Conservation (phyloP, 2,888 invertebrate genomes). For the Mellilla xanthometata region DNA sequence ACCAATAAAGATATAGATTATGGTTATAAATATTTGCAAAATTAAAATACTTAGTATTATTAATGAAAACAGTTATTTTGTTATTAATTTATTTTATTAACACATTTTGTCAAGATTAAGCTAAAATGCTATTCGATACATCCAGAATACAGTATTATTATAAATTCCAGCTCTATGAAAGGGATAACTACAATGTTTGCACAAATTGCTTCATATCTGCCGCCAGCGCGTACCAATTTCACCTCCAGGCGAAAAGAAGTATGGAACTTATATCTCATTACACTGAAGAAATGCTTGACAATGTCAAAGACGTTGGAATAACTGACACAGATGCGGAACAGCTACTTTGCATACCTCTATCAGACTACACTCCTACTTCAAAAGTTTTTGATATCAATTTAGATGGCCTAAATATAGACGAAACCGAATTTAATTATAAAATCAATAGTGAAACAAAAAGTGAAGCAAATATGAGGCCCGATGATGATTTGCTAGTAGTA, state of each 20-base stretch:
- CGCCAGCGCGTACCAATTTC: conserved; percentile 60
- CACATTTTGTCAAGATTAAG: too few species aligned
- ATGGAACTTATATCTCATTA: conserved; percentile 57
- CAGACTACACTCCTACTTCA: conserved; percentile 36
- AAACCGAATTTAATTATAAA: conserved; percentile 21
- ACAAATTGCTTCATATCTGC: conserved; percentile 56
- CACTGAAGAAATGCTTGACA: conserved; percentile 45
- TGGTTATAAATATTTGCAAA: too few species aligned
- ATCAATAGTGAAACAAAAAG: background rate
- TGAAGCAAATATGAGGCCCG: conserved; percentile 1
- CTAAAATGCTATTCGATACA: too few species aligned
- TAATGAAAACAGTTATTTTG: too few species aligned
- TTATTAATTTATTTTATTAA: too few species aligned
- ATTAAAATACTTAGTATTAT: too few species aligned
- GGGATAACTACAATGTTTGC: conserved; percentile 60
- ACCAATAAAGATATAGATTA: too few species aligned
- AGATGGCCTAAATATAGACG: conserved; percentile 27
- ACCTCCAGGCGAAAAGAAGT: conserved; percentile 45
- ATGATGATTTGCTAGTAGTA: conserved; percentile 47
- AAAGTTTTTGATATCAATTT: conserved; percentile 46
- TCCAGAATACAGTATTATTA: conserved; percentile 19
- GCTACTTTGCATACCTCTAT: conserved; percentile 53
- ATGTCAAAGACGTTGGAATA: conserved; percentile 41
- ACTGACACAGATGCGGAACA: conserved; percentile 32
- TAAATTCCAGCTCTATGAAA: conserved; percentile 49